Evolutionary conservation across 2,113 vertebrate species (phyloP), one percentile per base, ranked within the genome.

Genomic region (Lethenteron camtschaticum): DNA sequence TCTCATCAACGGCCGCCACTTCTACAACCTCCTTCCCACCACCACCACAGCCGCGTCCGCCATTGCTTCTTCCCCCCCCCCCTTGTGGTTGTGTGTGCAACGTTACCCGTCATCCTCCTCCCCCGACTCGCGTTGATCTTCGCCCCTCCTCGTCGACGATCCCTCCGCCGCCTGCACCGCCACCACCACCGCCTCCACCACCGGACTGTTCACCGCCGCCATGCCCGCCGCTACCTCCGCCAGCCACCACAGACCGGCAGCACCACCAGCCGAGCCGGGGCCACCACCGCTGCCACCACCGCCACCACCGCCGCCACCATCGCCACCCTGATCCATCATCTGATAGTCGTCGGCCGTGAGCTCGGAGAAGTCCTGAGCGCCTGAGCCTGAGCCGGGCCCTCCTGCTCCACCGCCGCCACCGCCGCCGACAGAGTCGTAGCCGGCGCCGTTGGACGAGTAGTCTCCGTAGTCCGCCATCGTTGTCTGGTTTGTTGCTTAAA

Each of bases 91-190:
- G 3, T 41, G 41, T 41, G 41, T 6, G 41, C 8, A 10, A n/a
- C 10, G 10, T 66, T 10, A 66, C 63, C 63, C 63, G 63, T 66
- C 63, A 66, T 66, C 63, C n/a, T 66, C 63, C 63, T 66, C 63
- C 63, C 63, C 63, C 63, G 8, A 3, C 63, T 66, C 63, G 63
- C 63, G 63, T 66, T 66, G 63, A 66, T 66, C 63, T 66, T 66
- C 63, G 63, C n/a, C 9, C 63, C 63, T 66, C 63, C 63, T n/a
- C n/a, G 63, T 20, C 9, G n/a, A n/a, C 20, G n/a, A 20, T 11
- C 63, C 63, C 14, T 20, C 20, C 59, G 16, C 16, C 63, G 63
- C 8, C 9, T 10, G 14, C 20, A 7, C 63, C 63, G 63, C 63
- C 14, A 9, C 20, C 9, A 7, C 60, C 9, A 9, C 60, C 13